Percentiles rank a stretch among this genome's conserved stretches.
These are phyloP conservation scores for Prosapia bicincta DNA, from an alignment of 2,888 invertebrate genomes.

Conservation along the genomic window DNA sequence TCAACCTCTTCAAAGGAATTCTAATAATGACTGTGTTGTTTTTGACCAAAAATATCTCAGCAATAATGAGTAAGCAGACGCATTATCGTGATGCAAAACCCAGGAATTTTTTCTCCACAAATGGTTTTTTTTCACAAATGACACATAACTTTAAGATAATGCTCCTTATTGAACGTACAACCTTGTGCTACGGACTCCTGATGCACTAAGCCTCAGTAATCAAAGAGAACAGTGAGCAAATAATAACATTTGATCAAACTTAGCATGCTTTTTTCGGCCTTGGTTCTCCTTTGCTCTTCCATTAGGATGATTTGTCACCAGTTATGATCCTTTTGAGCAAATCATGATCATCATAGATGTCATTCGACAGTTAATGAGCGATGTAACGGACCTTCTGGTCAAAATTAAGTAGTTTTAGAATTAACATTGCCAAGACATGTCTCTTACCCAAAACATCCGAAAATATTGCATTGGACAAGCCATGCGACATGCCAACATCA, in stretches of 20 bases:
- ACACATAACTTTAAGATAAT: background rate
- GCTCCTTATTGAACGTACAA: background rate
- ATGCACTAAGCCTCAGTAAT: constrained; percentile 32
- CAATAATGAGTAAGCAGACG: constrained; percentile 16
- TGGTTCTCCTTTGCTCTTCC: constrained; percentile 34
- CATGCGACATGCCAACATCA: background rate
- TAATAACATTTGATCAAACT: constrained; percentile 14
- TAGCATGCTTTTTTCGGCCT: too few species aligned
- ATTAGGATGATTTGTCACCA: constrained; percentile 38
- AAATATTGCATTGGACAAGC: background rate
- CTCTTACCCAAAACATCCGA: background rate
- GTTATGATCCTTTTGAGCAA: constrained; percentile 38
- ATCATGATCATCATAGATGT: constrained; percentile 30
- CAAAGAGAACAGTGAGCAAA: constrained; percentile 23
- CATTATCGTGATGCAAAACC: constrained; percentile 21
- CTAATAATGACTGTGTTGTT: constrained; percentile 34
- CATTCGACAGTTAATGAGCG: constrained; percentile 25
- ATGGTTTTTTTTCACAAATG: constrained; percentile 25
- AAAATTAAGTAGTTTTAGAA: background rate
- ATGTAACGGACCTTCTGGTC: background rate
- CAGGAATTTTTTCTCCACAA: constrained; percentile 25
- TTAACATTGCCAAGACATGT: background rate
- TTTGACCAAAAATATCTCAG: constrained; percentile 33
- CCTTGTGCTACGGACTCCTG: constrained; percentile 13
- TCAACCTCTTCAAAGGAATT: too few species aligned